Base-by-base conservation (phyloP, 1,140 invertebrate species). In the Harlomillsia oculata region DNA sequence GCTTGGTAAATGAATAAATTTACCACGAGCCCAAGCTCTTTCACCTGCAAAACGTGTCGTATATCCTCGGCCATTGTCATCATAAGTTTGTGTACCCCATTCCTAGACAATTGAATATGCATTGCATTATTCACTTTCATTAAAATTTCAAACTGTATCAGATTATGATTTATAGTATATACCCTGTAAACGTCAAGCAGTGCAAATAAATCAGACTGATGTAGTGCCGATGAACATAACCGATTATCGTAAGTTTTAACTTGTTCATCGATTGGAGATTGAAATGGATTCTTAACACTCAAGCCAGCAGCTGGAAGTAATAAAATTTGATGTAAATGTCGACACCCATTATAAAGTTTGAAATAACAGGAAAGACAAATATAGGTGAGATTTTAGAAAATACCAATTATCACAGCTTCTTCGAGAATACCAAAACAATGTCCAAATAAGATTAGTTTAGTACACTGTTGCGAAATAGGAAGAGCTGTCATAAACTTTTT, bases 401-500 rank as follows among this genome's bases (percentile, higher is more conserved):
- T 71, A 88, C 87, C 89, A 69, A 97, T 94, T 49, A 93, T 85
- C 36, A 97, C 80, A 8, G 81, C 75, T 60, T 95, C 91, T 21
- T 86, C 79, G 0, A 96, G 69, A 28, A 89, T 78, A 54, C 86
- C 87, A 68, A 89, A 96, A 16, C 88, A 80, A 69, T 92, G 82
- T 1, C 93, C 93, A 0, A 97, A 72, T 41, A 91, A 74, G 32
- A 97, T 86, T 0, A 97, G 73, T 67, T 93, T 92, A 11, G 84
- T 78, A 4, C 92, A 69, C 37, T 79, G 77, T 5, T 91, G 81
- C 67, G 94, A 85, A 0, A 97, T 66, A 0, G 93, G 93, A 32
- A 97, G 72, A 34, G 70, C 69, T 0, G 84, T 80, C 81, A 96
- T 87, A 0, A 97, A 75, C 29, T 41, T 32, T 5, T 14, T 50